Evolutionary conservation across 2,888 invertebrate genomes (phyloP), one percentile per base, ranked within the genome.

Genomic region (Tiliacea citrago): DNA sequence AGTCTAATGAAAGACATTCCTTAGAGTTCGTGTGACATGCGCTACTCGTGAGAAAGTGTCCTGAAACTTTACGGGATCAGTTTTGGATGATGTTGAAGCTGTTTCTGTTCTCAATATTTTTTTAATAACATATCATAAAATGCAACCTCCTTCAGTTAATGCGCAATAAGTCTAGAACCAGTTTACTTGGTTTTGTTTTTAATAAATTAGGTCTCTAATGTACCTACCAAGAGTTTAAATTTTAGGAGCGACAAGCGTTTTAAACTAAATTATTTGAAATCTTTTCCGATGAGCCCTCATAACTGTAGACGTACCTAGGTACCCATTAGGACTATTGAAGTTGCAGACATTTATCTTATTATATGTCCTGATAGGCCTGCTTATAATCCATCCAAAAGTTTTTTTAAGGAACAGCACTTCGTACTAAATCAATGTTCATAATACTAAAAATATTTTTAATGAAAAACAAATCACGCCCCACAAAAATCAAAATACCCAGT

Each of bases 1-100:
- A 90, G 90, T 89, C 90, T 94, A 94, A 94, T 95, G 94, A 94
- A 92, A 91, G 79, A 89, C 90, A 94, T 94, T 93, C 94, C 91
- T 89, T 76, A 35, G 71, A 73, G 81, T 81, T 79, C 42, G 70
- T 74, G 85, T 77, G 71, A 70, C 68, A 61, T 76, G 77, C 66
- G 55, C 42, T 53, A 67, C 65, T 71, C 78, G 79, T 81, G 29
- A 77, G 76, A 76, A 85, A 85, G 49, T 79, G 60, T 68, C 65
- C 68, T 70, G 68, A 82, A 85, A 85, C 58, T 81, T 74, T 62
- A 77, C 68, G 62, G 71, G 57, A 75, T 75, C 74, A 72, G 63
- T 61, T 80, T 72, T 62, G 21, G 49, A 8, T 6, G n/a, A 21
- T 35, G n/a, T 60, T 45, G 55, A 49, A 42, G n/a, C 39, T n/a